phyloP scores from a whole-genome alignment of 2,113 vertebrate genomes.

The Phylloscopus whistleri region DNA sequence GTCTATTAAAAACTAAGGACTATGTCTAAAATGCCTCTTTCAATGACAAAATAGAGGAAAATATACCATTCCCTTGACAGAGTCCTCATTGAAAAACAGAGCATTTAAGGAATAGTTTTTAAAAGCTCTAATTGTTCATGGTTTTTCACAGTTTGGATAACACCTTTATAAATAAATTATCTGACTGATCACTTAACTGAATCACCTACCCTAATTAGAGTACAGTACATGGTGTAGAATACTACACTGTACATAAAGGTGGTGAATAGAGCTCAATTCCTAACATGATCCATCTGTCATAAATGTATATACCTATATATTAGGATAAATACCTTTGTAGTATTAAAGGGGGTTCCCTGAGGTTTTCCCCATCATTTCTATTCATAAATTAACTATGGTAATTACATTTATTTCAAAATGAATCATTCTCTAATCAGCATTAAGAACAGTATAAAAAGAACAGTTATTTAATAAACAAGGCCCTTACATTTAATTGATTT shows the following conservation, averaged over 20 bases:
- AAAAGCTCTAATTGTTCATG: background rate
- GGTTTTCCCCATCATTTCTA: background rate
- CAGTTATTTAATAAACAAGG: background rate
- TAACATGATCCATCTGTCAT: background rate
- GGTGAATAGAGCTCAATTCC: background rate
- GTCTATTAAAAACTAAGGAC: background rate
- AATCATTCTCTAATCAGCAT: background rate
- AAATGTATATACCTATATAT: background rate
- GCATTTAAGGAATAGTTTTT: background rate
- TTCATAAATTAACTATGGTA: background rate
- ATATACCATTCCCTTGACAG: background rate
- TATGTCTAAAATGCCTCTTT: background rate
- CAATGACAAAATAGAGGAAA: background rate
- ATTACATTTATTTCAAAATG: background rate
- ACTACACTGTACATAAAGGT: background rate
- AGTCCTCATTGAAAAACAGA: background rate
- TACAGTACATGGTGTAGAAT: background rate
- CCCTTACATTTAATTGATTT: background rate
- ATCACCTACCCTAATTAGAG: background rate
- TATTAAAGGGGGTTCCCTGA: background rate
- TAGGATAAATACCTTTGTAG: background rate
- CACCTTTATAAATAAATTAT: conserved; percentile 25
- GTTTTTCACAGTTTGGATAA: background rate
- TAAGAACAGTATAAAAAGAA: background rate
- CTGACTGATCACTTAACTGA: background rate